Evolutionary conservation across 1,140 invertebrate genomes (phyloP).

Genomic region (Aricia agestis): DNA sequence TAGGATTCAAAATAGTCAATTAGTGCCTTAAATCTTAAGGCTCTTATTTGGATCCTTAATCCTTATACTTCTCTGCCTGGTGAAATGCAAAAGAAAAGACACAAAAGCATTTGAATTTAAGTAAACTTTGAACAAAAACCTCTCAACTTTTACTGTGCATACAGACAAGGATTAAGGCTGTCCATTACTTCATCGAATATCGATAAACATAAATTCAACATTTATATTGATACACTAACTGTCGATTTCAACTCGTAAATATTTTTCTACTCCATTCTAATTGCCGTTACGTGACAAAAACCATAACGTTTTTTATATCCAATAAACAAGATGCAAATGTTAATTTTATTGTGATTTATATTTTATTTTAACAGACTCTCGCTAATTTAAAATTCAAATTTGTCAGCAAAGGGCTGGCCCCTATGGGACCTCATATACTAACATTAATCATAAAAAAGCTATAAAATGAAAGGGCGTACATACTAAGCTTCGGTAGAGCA

Average conservation of each 20-base stretch:
- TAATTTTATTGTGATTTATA: slow-evolving; percentile 8
- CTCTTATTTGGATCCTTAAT: too few relatives aligned
- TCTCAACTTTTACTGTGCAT: too few relatives aligned
- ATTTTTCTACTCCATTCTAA: slow-evolving; percentile 4
- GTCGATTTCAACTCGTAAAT: neutral
- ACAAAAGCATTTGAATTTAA: too few relatives aligned
- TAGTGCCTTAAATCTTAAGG: too few relatives aligned
- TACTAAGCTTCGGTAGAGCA: neutral
- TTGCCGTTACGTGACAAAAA: slow-evolving; percentile 1
- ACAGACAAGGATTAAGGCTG: neutral
- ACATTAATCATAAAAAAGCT: neutral
- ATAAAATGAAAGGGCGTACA: neutral
- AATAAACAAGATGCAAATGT: slow-evolving; percentile 8
- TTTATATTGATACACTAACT: neutral
- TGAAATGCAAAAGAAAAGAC: too few relatives aligned
- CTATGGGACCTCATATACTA: neutral
- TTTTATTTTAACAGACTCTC: slow-evolving; percentile 7
- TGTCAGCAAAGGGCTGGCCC: slow-evolving; percentile 2
- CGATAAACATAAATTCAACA: neutral
- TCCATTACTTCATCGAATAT: neutral
- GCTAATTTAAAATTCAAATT: slow-evolving; percentile 13
- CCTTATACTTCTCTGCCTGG: too few relatives aligned
- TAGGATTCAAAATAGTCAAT: too few relatives aligned
- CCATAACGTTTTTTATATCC: slow-evolving; percentile 1
- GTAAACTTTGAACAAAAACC: too few relatives aligned